Evolutionary conservation across 64 coral and sea anemone species (phyloP).

Genomic region (Exaiptasia diaphana): DNA sequence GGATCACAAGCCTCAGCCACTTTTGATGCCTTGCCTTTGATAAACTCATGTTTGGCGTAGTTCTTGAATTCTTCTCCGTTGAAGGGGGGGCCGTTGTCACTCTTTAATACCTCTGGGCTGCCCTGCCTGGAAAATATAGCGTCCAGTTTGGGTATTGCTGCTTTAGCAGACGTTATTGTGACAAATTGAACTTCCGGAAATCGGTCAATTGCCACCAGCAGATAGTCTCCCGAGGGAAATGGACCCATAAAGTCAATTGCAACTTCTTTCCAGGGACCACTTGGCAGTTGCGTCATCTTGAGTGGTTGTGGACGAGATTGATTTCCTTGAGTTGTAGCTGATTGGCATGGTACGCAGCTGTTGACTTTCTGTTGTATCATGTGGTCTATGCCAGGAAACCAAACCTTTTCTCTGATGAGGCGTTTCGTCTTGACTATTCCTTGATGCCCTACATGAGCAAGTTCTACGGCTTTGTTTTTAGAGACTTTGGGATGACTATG

Average conservation of each 20-base stretch:
- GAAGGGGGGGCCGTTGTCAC: constrained; percentile 53
- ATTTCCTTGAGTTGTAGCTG: constrained; percentile 24
- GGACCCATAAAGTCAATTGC: constrained; percentile 37
- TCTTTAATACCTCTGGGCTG: constrained; percentile 28
- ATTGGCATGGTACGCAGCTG: background rate
- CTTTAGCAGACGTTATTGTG: constrained; percentile 19
- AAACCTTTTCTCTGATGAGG: constrained; percentile 7
- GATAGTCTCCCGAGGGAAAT: constrained; percentile 1
- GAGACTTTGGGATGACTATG: background rate
- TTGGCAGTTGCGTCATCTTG: constrained; percentile 45
- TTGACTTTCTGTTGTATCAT: background rate
- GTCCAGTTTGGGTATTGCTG: constrained; percentile 44
- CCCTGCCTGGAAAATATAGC: constrained; percentile 25
- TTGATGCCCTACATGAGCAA: constrained; percentile 15
- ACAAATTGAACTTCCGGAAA: constrained; percentile 24
- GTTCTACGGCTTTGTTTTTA: background rate
- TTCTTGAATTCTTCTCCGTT: constrained; percentile 19
- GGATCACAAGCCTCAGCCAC: no score
- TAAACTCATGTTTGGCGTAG: constrained; percentile 21
- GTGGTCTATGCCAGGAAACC: constrained; percentile 9
- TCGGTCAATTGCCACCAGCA: constrained; percentile 29
- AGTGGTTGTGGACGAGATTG: constrained; percentile 31
- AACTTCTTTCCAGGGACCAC: constrained; percentile 34
- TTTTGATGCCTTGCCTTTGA: no score
- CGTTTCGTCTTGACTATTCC: constrained; percentile 11